Conservation (phyloP, 2,888 invertebrate species). For the Nesidiocoris tenuis region DNA sequence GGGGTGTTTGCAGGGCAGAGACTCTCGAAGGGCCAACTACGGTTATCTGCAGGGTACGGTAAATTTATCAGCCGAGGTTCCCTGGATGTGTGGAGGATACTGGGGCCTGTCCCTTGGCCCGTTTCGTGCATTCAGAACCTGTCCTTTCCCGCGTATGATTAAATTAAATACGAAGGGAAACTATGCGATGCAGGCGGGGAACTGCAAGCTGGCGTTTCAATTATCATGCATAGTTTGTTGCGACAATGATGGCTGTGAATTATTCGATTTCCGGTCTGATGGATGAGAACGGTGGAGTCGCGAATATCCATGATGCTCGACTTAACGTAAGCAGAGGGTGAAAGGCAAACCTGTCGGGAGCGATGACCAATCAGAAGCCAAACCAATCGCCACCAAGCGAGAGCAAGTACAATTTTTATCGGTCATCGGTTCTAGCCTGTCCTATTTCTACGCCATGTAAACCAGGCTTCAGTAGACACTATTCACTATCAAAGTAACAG, state of each 20-base stretch:
- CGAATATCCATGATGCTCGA: no score
- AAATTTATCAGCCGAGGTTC: constrained; percentile 29
- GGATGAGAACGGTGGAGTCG: no score
- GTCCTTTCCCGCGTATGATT: constrained; percentile 18
- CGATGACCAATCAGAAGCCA: no score
- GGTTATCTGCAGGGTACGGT: constrained; percentile 34
- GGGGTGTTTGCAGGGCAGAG: constrained; percentile 21
- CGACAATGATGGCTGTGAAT: no score
- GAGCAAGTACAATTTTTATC: no score
- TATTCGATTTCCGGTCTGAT: neutral
- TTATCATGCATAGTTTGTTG: neutral
- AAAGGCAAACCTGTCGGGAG: no score
- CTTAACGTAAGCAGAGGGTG: no score
- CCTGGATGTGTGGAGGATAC: neutral
- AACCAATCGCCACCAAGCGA: no score
- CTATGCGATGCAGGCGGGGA: neutral
- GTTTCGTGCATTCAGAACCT: neutral
- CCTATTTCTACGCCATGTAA: no score
- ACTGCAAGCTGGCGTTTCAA: neutral
- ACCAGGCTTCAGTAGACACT: no score
- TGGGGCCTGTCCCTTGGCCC: neutral
- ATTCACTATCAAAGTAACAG: no score
- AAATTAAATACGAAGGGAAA: constrained; percentile 23
- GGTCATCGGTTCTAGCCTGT: no score
- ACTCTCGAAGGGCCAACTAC: neutral